Base-by-base conservation (phyloP, 2,888 invertebrate genomes). In the Zaprionus bogoriensis region DNA sequence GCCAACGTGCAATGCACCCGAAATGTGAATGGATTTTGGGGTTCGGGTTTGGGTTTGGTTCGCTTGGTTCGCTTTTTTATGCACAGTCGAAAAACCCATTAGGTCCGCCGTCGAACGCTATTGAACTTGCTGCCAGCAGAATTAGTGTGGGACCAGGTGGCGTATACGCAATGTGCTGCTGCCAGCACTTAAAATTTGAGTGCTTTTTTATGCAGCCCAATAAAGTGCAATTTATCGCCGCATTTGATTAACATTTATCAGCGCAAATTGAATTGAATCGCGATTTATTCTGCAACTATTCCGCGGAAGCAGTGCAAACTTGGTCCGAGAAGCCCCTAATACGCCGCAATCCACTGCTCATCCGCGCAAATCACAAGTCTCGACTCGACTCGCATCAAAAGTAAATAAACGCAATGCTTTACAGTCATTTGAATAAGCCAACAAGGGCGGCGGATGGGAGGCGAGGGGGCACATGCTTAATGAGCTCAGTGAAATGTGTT, bases 401-500 rank as follows among this genome's bases (percentile, higher is more conserved):
- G 85, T 60, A 69, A 81, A 81, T 77, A 83, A 70, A 60, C 63
- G 61, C 41, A 64, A 65, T 65, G 61, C 39, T 58, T 68, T 68
- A 36, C 52, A 53, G 39, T 68, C 55, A 81, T 81, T 84, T 81
- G 59, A 64, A 63, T 81, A 61, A 61, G 53, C 48, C 39, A 44
- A 57, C 61, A 47, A n/a, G n/a, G n/a, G n/a, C n/a, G n/a, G n/a
- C n/a, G n/a, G 70, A 47, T 57, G 41, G 19, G 36, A 44, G 19
- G 14, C 41, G 17, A 25, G 23, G 32, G 30, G 54, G 51, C 47
- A 55, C 50, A 50, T 63, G 71, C 62, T 59, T 74, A 79, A 84
- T 81, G 85, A 74, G 78, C 78, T 84, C 67, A 64, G 63, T 53
- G 62, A 74, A 81, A 81, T 84, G 85, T 81, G 58, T 71, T 71